Percentiles rank a stretch among this genome's conserved stretches.
Evolutionary conservation across 2,113 vertebrate genomes (phyloP).

Genomic region (Gnathonemus longibarbis): DNA sequence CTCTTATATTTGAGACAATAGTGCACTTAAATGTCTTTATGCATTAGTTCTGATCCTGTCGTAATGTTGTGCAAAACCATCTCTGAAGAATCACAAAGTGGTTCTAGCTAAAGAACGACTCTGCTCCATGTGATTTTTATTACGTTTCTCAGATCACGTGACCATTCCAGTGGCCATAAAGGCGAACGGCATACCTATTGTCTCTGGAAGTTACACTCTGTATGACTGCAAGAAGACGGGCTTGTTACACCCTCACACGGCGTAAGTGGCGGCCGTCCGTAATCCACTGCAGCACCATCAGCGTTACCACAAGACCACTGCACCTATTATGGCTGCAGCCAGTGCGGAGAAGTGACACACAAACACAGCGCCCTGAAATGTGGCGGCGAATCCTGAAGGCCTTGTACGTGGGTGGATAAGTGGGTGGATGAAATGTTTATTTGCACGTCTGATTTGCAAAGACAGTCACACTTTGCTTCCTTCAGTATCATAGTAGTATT

Average conservation of each 20-base stretch:
- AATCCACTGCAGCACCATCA: background rate
- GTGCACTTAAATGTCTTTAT: background rate
- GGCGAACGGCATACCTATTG: slow-evolving; percentile 76
- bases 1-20: background rate
- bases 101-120: background rate
- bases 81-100: background rate
- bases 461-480: background rate
- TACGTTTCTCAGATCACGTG: slow-evolving; percentile 74
- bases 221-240: slow-evolving; percentile 83
- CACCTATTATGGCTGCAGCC: background rate
- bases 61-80: background rate
- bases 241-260: slow-evolving; percentile 66
- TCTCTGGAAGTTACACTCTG: slow-evolving; percentile 80
- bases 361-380: background rate
- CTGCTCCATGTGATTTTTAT: background rate
- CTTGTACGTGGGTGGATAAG: background rate
- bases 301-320: background rate
- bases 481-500: background rate
- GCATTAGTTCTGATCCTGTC: background rate
- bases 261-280: slow-evolving; percentile 64
- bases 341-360: background rate
- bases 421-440: slow-evolving; percentile 4
- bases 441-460: background rate
- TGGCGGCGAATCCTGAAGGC: too few relatives aligned
- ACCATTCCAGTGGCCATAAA: slow-evolving; percentile 70